Conservation (phyloP, 2,113 vertebrate genomes). For the Eulemur rufifrons region DNA sequence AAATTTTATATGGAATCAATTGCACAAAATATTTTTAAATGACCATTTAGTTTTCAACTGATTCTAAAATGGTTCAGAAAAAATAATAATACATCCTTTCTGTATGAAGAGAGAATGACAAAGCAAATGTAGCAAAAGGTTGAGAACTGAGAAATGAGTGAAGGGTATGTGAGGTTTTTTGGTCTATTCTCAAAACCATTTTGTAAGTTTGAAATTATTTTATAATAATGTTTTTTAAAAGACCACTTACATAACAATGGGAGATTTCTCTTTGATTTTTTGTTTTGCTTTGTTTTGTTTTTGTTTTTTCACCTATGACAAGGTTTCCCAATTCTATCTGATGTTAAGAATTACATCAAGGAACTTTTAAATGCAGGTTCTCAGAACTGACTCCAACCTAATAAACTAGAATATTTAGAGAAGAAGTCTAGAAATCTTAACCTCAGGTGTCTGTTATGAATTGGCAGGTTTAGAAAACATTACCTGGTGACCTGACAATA, state of each 20-base stretch:
- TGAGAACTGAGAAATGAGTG: not conserved
- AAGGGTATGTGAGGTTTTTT: not conserved
- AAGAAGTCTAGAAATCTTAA: not conserved
- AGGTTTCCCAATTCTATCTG: not conserved
- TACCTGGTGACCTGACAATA: not conserved
- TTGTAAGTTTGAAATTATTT: slow-evolving; percentile 5
- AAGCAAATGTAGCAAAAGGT: not conserved
- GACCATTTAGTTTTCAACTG: not conserved
- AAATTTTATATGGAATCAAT: not conserved
- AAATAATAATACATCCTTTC: not conserved
- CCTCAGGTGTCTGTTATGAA: not conserved
- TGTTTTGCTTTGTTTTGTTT: not conserved
- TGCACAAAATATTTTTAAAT: not conserved
- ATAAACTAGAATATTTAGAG: not conserved
- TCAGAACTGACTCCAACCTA: not conserved
- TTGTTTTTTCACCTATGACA: not conserved
- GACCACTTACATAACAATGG: not conserved
- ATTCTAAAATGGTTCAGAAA: not conserved
- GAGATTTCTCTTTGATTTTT: not conserved
- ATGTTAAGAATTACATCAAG: not conserved
- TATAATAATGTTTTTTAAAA: not conserved
- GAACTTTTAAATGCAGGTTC: not conserved
- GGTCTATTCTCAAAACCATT: not conserved
- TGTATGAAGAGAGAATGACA: not conserved
- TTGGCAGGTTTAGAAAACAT: not conserved